Percentiles rank a stretch among this genome's conserved stretches.
These are phyloP conservation scores for Epinephelus fuscoguttatus DNA, from an alignment of 2,113 vertebrate species.

Conservation along the genomic window DNA sequence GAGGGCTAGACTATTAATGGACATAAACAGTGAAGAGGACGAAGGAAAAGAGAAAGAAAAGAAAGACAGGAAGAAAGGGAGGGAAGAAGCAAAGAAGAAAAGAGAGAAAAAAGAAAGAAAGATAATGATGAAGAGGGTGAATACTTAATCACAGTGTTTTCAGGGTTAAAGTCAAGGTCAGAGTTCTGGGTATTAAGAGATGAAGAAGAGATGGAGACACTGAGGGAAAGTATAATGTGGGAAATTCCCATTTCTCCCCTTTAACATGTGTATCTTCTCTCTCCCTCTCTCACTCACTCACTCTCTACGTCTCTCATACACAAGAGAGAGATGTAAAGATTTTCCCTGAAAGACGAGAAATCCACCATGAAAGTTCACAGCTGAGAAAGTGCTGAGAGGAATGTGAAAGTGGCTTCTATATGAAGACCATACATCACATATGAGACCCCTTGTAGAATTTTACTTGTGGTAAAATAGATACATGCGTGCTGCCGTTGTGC, in stretches of 20 bases:
- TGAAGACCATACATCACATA: background rate
- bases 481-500: background rate
- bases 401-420: conserved; percentile 6
- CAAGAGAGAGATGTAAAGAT: conserved; percentile 45
- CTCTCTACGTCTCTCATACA: background rate
- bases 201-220: conserved; percentile 53
- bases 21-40: conserved; percentile 45
- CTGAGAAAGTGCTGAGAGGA: conserved; percentile 32
- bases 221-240: conserved; percentile 58
- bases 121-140: background rate
- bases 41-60: background rate
- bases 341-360: conserved; percentile 42
- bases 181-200: conserved; percentile 60
- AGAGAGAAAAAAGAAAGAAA: background rate
- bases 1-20: conserved; percentile 72
- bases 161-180: conserved; percentile 64
- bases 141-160: conserved; percentile 17
- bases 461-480: background rate
- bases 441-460: background rate
- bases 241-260: conserved; percentile 51
- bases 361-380: conserved; percentile 35
- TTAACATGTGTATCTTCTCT: conserved; percentile 19
- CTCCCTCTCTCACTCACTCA: background rate
- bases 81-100: background rate
- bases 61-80: background rate